phyloP scores from a whole-genome alignment of 2,113 vertebrate species.

The Azemiops feae region DNA sequence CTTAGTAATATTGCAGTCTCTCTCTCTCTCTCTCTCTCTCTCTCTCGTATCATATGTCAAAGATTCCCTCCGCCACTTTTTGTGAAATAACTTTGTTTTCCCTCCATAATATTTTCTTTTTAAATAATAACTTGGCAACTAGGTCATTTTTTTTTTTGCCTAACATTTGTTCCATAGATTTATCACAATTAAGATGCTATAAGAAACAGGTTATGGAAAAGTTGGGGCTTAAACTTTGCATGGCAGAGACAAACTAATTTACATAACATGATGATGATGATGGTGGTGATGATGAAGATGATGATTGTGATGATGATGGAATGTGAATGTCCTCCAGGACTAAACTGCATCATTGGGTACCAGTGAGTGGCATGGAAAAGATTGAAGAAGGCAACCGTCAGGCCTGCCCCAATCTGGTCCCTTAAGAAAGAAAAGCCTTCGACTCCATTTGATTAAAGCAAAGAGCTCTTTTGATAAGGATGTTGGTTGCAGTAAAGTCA shows the following conservation, averaged over 20 bases:
- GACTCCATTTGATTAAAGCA: too few relatives aligned
- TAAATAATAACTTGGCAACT: constrained; percentile 25
- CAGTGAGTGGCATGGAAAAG: not conserved
- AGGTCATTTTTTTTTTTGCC: not conserved
- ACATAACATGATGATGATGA: not conserved
- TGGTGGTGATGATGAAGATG: not conserved
- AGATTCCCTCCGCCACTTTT: not conserved
- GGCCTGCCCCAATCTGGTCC: too few relatives aligned
- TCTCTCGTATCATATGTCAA: not conserved
- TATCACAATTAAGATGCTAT: not conserved
- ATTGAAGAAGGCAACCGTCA: not conserved
- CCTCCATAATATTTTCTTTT: not conserved
- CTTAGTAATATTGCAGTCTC: not conserved
- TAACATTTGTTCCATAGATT: not conserved
- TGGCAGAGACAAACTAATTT: not conserved
- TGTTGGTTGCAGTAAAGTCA: too few relatives aligned
- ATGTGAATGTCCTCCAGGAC: not conserved
- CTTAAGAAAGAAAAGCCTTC: too few relatives aligned
- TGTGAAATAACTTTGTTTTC: constrained; percentile 3
- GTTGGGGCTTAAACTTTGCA: not conserved
- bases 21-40: not conserved
- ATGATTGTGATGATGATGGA: not conserved
- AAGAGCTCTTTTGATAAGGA: too few relatives aligned
- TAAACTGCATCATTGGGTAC: not conserved
- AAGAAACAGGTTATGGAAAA: not conserved